phyloP scores from a whole-genome alignment of 2,113 vertebrate genomes.

The Micromys minutus region DNA sequence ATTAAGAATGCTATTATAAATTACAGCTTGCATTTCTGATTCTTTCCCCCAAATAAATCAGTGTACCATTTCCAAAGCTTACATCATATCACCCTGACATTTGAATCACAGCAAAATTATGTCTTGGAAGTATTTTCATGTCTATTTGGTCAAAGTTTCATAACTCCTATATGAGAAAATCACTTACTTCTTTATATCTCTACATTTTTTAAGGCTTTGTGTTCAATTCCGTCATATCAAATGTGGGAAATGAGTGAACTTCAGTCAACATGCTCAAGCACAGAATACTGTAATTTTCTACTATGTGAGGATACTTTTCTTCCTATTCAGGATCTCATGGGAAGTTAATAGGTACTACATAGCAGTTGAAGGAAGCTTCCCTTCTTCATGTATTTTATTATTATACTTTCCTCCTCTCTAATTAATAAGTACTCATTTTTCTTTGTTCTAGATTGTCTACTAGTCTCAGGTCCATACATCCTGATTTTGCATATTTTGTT shows the following conservation, averaged over 20 bases:
- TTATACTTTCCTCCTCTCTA: background rate
- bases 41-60: conserved; percentile 64
- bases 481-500: background rate
- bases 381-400: background rate
- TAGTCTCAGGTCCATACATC: background rate
- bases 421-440: background rate
- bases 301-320: background rate
- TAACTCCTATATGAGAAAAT: conserved; percentile 47
- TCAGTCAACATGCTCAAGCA: background rate
- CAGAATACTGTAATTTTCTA: background rate
- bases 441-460: background rate
- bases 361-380: background rate
- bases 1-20: conserved; percentile 47
- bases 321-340: background rate
- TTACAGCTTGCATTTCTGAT: conserved; percentile 59
- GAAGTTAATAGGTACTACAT: background rate
- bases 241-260: background rate
- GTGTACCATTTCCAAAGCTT: conserved; percentile 52
- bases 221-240: background rate
- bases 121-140: conserved; percentile 67
- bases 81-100: conserved; percentile 65
- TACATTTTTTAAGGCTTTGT: background rate
- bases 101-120: conserved; percentile 72
- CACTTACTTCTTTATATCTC: conserved; percentile 41
- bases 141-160: conserved; percentile 61